A percentile compares a stretch with the other conserved stretches of the same genome.
Conservation (phyloP, 2,888 invertebrate genomes). For the Sarcophaga carnaria region DNA sequence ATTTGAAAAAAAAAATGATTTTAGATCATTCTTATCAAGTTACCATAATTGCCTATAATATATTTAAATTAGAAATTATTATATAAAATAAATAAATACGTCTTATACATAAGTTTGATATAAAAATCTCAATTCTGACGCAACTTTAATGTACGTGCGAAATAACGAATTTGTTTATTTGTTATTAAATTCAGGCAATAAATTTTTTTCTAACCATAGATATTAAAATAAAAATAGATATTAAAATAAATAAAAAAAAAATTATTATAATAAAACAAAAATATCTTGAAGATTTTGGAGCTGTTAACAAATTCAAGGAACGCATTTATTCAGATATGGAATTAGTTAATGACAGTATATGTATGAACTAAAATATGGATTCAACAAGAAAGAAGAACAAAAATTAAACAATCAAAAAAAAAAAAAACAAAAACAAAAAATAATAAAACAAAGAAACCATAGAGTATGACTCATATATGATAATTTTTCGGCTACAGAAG, state of each 20-base stretch:
- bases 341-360: neutral
- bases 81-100: neutral
- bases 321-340: neutral
- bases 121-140: neutral
- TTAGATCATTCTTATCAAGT: neutral
- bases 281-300: neutral
- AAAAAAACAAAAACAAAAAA: neutral
- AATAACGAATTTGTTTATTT: neutral
- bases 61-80: neutral
- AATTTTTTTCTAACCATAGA: neutral
- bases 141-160: neutral
- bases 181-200: neutral
- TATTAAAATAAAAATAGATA: neutral
- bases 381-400: neutral
- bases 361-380: neutral
- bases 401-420: neutral
- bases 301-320: conserved; percentile 14
- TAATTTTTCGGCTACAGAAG: no score
- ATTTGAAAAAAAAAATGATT: neutral
- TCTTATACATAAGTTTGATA: neutral
- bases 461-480: no score
- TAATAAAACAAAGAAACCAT: neutral
- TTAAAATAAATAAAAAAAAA: neutral
- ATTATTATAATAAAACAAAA: neutral
- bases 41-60: neutral